A percentile compares a stretch with the other conserved stretches of the same genome.
Evolutionary conservation across 1,140 invertebrate genomes (phyloP).

Genomic region (Metaphire vulgaris): DNA sequence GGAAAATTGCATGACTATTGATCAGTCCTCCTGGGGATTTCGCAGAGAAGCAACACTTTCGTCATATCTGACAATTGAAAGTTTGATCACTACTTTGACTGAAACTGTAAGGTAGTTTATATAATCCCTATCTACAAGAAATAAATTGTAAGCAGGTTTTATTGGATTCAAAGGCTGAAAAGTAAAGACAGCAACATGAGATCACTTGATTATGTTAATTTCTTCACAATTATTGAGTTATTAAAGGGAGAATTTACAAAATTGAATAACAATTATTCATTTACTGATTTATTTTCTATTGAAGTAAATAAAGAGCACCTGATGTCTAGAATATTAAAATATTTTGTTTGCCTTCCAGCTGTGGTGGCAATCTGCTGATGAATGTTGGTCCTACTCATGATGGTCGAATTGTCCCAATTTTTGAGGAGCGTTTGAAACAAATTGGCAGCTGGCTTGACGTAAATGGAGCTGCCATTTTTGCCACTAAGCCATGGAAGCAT

Average conservation of each 20-base stretch:
- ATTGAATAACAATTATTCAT: too few species aligned
- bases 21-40: constrained; percentile 68
- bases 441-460: constrained; percentile 66
- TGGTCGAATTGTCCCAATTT: constrained; percentile 77
- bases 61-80: constrained; percentile 67
- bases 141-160: background rate
- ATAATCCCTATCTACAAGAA: too few species aligned
- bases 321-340: too few species aligned
- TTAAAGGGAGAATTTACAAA: too few species aligned
- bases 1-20: constrained; percentile 71
- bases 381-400: constrained; percentile 85
- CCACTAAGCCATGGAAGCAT: constrained; percentile 60
- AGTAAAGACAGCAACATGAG: too few species aligned
- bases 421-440: constrained; percentile 70
- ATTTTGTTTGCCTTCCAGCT: too few species aligned
- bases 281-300: too few species aligned
- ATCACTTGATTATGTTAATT: too few species aligned
- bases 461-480: constrained; percentile 84
- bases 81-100: constrained; percentile 67
- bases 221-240: too few species aligned
- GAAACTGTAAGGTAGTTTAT: constrained; percentile 66
- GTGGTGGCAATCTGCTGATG: constrained; percentile 78
- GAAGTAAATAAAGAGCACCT: too few species aligned
- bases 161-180: background rate
- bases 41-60: constrained; percentile 62